These are phyloP conservation scores for Vireo griseus DNA, from an alignment of 2,797 vertebrate species.

Conservation along the genomic window DNA sequence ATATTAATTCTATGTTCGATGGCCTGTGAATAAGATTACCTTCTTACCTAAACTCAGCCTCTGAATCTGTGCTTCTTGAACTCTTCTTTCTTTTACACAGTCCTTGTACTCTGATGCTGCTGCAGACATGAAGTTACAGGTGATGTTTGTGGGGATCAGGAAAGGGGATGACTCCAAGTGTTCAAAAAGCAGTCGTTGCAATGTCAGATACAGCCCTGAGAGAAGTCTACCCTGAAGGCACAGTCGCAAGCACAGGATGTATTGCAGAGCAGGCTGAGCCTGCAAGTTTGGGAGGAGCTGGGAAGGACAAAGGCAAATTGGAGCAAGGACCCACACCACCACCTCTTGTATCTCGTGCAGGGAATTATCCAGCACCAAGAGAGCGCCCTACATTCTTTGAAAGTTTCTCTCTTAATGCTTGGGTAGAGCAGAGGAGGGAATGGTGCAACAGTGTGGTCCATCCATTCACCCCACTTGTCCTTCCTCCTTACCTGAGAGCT, in stretches of 20 bases:
- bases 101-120: background rate
- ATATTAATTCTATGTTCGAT: accelerated
- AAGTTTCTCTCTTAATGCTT: background rate
- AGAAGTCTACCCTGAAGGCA: background rate
- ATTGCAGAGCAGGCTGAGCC: background rate
- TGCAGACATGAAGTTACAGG: background rate
- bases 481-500: background rate
- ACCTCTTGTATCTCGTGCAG: background rate
- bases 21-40: background rate
- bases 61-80: background rate
- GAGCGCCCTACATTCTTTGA: background rate
- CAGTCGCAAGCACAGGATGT: background rate
- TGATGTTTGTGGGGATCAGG: background rate
- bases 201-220: background rate
- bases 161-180: background rate
- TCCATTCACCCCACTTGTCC: background rate
- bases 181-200: background rate
- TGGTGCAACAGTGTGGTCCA: background rate
- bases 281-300: background rate
- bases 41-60: background rate
- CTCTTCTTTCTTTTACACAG: background rate
- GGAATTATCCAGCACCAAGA: background rate
- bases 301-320: background rate
- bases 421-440: background rate
- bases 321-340: background rate